Conservation (phyloP, 2,113 vertebrate genomes). For the Chinchilla lanigera region DNA sequence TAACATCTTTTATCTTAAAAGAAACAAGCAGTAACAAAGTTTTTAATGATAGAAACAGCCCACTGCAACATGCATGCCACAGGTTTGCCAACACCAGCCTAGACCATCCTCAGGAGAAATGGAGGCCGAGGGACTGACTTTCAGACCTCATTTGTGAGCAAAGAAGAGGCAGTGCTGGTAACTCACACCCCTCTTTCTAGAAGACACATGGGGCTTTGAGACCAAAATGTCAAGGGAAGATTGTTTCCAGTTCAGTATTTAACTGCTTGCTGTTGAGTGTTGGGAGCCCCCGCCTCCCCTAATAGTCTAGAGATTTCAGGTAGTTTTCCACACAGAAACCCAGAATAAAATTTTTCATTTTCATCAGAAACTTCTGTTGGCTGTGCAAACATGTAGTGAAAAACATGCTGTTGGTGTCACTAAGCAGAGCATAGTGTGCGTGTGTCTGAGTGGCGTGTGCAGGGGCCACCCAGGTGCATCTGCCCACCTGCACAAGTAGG, state of each 20-base stretch:
- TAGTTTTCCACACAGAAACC: slow-evolving; percentile 42
- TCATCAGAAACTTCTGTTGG: slow-evolving; percentile 44
- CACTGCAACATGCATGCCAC: not conserved
- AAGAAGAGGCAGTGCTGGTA: not conserved
- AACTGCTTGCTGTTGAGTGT: not conserved
- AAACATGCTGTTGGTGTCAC: not conserved
- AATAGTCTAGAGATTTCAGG: slow-evolving; percentile 1
- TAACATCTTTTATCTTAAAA: not conserved
- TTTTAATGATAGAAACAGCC: not conserved
- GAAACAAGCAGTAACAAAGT: not conserved
- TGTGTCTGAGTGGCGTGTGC: not conserved
- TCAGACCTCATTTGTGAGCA: not conserved
- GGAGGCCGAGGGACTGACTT: not conserved
- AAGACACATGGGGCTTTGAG: slow-evolving; percentile 45
- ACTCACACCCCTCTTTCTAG: not conserved
- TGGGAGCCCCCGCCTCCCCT: not conserved
- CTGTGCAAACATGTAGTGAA: not conserved
- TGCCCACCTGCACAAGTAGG: not conserved
- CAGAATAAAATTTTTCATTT: not conserved
- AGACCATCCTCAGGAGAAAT: not conserved
- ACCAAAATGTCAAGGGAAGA: slow-evolving; percentile 27
- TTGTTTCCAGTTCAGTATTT: slow-evolving; percentile 24
- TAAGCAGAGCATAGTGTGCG: not conserved
- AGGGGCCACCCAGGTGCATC: not conserved
- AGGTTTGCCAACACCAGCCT: not conserved